A percentile compares a stretch with the other conserved stretches of the same genome.
Conservation (phyloP, 2,888 invertebrate species). For the Eulithis prunata region DNA sequence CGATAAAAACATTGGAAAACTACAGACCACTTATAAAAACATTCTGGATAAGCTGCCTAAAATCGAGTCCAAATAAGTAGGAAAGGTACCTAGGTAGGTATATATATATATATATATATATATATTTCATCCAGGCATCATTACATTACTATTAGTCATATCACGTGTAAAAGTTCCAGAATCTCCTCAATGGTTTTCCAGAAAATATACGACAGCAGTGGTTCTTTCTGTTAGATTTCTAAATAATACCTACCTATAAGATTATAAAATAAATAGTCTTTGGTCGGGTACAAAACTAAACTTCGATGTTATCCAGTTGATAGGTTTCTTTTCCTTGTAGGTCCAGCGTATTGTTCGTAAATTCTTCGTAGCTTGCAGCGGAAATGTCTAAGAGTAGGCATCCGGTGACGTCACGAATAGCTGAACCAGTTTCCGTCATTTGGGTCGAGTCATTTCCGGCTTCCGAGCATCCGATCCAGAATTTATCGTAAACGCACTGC, state of each 20-base stretch:
- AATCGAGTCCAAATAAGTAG: constrained; percentile 18
- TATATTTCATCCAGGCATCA: no score
- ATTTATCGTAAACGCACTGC: constrained; percentile 52
- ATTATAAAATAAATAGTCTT: no score
- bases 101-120: not conserved
- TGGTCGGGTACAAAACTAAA: not conserved
- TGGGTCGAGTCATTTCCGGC: constrained; percentile 64
- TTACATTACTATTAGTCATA: no score
- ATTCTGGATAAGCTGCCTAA: constrained; percentile 50
- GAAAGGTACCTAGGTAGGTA: not conserved
- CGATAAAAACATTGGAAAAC: constrained; percentile 45
- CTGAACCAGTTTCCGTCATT: constrained; percentile 66
- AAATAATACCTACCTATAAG: no score
- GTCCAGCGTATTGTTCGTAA: constrained; percentile 38
- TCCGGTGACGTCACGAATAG: constrained; percentile 63
- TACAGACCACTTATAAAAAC: constrained; percentile 42
- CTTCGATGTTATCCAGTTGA: constrained; percentile 9
- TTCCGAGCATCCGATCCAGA: constrained; percentile 56
- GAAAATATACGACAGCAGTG: no score
- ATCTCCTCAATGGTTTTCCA: no score
- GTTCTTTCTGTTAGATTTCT: no score
- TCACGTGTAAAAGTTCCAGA: no score
- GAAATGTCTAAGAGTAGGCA: constrained; percentile 55
- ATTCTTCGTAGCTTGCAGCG: constrained; percentile 39
- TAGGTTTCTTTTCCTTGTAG: constrained; percentile 28